These are phyloP conservation scores for Popillia japonica DNA, from an alignment of 1,140 invertebrate species.

Conservation along the genomic window DNA sequence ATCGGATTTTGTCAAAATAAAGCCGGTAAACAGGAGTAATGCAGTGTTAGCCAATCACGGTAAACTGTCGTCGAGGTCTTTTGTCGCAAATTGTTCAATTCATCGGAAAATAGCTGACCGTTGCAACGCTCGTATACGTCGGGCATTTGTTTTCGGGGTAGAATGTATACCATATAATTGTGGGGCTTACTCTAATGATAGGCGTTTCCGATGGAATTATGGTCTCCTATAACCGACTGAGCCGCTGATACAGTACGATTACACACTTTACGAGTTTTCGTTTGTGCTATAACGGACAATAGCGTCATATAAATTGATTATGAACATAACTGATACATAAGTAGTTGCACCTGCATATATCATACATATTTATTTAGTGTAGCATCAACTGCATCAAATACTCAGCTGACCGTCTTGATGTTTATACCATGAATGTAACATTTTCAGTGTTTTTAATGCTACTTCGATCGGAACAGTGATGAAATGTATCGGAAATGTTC, in stretches of 20 bases:
- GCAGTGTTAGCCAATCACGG: background rate
- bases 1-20: constrained; percentile 25
- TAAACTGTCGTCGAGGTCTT: constrained; percentile 11
- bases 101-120: constrained; percentile 34
- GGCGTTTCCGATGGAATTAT: constrained; percentile 33
- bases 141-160: constrained; percentile 9
- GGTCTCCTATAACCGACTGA: constrained; percentile 19
- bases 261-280: constrained; percentile 30
- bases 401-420: background rate
- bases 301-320: constrained; percentile 25
- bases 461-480: background rate
- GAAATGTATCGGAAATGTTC: background rate
- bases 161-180: constrained; percentile 10
- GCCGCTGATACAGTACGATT: constrained; percentile 25
- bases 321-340: background rate
- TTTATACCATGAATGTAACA: constrained; percentile 9
- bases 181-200: constrained; percentile 21
- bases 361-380: background rate
- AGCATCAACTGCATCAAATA: background rate
- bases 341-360: constrained; percentile 14
- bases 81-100: constrained; percentile 32
- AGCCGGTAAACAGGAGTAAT: constrained; percentile 28
- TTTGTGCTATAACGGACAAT: background rate
- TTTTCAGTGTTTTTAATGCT: constrained; percentile 25
- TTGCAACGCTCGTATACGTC: background rate